Percentiles rank a stretch among this genome's conserved stretches.
Conservation (phyloP, 1,140 invertebrate genomes). For the Hormaphis cornu region DNA sequence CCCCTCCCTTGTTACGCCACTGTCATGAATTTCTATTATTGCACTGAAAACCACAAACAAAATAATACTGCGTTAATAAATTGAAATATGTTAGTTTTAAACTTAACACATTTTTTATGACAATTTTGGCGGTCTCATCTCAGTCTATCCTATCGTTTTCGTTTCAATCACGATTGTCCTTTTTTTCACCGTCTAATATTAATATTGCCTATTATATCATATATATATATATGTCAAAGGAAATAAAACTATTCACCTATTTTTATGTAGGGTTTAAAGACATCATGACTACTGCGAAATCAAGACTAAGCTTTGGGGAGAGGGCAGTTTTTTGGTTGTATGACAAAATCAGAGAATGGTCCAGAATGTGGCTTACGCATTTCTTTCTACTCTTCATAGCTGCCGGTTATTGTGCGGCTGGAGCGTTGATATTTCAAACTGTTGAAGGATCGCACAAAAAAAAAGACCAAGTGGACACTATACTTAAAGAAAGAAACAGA, state of each 20-base stretch:
- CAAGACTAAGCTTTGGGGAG: slow-evolving; percentile 68
- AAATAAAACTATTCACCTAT: not conserved
- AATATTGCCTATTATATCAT: no score
- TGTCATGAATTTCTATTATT: no score
- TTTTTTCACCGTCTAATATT: no score
- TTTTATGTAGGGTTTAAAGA: slow-evolving; percentile 50
- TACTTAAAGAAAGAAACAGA: slow-evolving; percentile 45
- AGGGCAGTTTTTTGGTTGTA: slow-evolving; percentile 70
- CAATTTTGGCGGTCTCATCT: no score
- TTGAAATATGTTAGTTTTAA: no score
- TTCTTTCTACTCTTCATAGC: slow-evolving; percentile 70
- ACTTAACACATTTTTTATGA: no score
- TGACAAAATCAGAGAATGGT: slow-evolving; percentile 62
- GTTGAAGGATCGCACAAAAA: slow-evolving; percentile 59
- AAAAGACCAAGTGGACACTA: slow-evolving; percentile 43
- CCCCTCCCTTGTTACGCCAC: no score
- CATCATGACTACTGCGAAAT: slow-evolving; percentile 59
- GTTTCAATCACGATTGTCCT: no score
- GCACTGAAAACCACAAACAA: no score
- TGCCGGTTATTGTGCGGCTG: slow-evolving; percentile 63
- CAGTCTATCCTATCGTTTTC: no score
- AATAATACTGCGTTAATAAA: no score
- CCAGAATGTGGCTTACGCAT: slow-evolving; percentile 78
- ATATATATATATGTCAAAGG: no score
- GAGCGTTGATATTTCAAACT: slow-evolving; percentile 63